Percentiles rank a stretch among this genome's conserved stretches.
Evolutionary conservation across 2,113 vertebrate species (phyloP).

Genomic region (Isurus oxyrinchus): DNA sequence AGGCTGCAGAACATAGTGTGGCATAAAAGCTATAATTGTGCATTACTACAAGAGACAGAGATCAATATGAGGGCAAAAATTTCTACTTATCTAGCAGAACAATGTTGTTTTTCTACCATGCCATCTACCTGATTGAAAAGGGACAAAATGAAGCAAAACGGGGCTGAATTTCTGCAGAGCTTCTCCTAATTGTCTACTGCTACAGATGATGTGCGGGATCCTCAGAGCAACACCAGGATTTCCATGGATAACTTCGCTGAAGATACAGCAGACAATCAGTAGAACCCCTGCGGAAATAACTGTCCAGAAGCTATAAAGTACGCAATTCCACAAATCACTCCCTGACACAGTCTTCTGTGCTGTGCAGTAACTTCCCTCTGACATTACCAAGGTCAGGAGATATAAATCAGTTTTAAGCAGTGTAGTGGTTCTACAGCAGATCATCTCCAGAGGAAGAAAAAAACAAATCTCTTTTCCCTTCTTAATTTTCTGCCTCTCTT

Average conservation of each 20-base stretch:
- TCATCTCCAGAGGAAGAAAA: background rate
- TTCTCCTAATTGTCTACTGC: background rate
- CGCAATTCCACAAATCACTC: constrained; percentile 11
- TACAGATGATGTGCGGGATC: background rate
- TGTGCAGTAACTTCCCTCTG: constrained; percentile 2
- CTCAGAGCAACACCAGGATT: background rate
- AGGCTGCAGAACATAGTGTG: background rate
- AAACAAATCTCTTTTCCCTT: background rate
- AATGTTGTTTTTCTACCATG: background rate
- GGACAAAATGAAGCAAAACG: background rate
- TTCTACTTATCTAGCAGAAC: background rate
- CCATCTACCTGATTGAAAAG: background rate
- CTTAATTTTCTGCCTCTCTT: background rate
- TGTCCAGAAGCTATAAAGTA: constrained; percentile 25
- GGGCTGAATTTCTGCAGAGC: background rate
- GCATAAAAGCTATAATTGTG: background rate
- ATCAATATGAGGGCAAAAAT: background rate
- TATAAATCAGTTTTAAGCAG: constrained; percentile 32
- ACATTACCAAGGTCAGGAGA: constrained; percentile 6
- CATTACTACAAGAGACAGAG: background rate
- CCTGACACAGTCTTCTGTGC: constrained; percentile 5
- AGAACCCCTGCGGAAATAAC: background rate
- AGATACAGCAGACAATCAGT: background rate
- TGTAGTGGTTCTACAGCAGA: background rate
- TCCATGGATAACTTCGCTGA: background rate